Conservation (phyloP, 2,797 vertebrate genomes). For the Linurgus olivaceus region DNA sequence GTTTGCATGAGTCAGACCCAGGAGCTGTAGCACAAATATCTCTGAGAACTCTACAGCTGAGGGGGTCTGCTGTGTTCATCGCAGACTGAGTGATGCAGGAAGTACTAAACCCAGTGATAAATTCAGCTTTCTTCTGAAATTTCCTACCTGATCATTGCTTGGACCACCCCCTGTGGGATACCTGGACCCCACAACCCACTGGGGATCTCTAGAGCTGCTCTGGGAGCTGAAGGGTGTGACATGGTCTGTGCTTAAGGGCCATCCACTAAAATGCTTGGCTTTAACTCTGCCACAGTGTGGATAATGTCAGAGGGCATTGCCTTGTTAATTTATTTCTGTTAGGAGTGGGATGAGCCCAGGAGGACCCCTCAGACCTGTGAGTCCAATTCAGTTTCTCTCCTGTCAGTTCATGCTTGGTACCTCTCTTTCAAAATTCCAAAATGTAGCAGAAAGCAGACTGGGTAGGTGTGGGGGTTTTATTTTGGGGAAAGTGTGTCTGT, state of each 20-base stretch:
- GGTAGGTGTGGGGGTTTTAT: neutral
- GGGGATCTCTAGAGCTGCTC: neutral
- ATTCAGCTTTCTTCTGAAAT: neutral
- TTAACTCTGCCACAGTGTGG: neutral
- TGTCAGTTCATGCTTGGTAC: neutral
- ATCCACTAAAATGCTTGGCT: neutral
- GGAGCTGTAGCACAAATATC: neutral
- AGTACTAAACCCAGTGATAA: neutral
- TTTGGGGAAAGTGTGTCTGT: no score
- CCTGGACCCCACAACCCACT: neutral
- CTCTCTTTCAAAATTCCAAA: neutral
- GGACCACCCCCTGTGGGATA: neutral
- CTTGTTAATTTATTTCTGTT: neutral
- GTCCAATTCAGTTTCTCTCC: neutral
- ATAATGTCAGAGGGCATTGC: neutral
- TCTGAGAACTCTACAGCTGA: neutral
- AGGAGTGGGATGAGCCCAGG: neutral
- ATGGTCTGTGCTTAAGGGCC: accelerated
- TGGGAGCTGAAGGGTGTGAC: neutral
- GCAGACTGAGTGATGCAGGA: neutral
- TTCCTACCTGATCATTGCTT: accelerated
- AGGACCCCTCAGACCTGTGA: neutral
- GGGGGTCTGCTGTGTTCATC: neutral
- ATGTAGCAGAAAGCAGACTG: accelerated
- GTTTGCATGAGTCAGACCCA: neutral